Evolutionary conservation across 1,140 invertebrate species (phyloP), one percentile per base, ranked within the genome.

Genomic region (Stegodyphus dumicola): DNA sequence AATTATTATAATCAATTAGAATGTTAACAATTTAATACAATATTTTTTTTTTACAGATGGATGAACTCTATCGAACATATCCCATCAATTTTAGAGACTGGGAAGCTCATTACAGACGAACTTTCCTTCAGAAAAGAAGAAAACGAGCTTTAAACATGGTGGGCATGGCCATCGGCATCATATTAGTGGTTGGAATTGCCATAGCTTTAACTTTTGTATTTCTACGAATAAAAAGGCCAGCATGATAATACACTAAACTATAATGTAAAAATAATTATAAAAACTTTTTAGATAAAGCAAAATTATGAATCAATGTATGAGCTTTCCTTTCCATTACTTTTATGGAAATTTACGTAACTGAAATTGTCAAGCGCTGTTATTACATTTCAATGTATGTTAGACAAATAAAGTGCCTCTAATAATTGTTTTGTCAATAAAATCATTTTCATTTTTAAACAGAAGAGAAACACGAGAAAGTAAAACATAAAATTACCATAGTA

Each of bases 101-200:
- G 85, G 85, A 86, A 60, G 77, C 77, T 7, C 77, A 77, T 52
- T 86, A 86, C 56, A 48, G 77, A 56, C 54, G 77, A 10, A 80
- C 18, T 7, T 86, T 74, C 52, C 65, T 86, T 3, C 70, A 75
- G 13, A 80, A 80, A n/a, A 48, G 76, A 56, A 33, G 77, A 13
- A 86, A 76, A 51, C 48, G 85, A 54, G 85, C 85, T 7, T 53
- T 86, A 5, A 80, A 74, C 70, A 86, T 86, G 85, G 77, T 79
- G 10, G 77, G 77, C 56, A 86, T 86, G 85, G 85, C 85, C 48
- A 86, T 86, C 13, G 77, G 85, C 17, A 86, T 86, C 7, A 56
- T 86, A 11, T 51, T 86, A 15, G 85, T 86, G 9, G 85, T 86
- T 9, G 85, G 85, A 2, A 80, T 86, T 6, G 77, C 85, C 4